phyloP scores from a whole-genome alignment of 2,888 invertebrate species.

The Morpho deidamia region DNA sequence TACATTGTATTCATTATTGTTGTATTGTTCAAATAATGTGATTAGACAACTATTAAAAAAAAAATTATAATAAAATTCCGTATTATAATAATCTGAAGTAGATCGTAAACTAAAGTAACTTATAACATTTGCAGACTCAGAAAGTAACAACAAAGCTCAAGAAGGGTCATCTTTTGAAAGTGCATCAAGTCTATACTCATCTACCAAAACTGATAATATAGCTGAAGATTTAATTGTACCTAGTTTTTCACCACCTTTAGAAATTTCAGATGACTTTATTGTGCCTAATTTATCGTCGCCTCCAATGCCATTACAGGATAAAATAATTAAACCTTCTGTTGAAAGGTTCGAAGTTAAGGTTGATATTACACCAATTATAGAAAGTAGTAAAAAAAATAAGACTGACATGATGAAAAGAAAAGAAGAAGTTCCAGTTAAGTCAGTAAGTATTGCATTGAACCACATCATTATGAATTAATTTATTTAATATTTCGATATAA shows the following conservation, averaged over 20 bases:
- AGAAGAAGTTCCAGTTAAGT: conserved; percentile 50
- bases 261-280: conserved; percentile 70
- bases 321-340: conserved; percentile 47
- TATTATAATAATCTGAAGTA: no score
- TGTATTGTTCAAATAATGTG: not conserved
- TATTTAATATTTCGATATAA: not conserved
- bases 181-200: conserved; percentile 88
- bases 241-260: conserved; percentile 78
- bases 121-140: conserved; percentile 61
- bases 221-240: conserved; percentile 81
- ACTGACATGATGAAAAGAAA: conserved; percentile 63
- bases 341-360: conserved; percentile 67
- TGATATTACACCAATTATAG: conserved; percentile 51
- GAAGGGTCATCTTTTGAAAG: conserved; percentile 94
- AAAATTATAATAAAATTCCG: not conserved
- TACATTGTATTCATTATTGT: no score
- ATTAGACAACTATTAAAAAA: not conserved
- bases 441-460: conserved; percentile 30
- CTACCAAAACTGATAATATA: conserved; percentile 84
- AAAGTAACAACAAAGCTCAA: conserved; percentile 79
- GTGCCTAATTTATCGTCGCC: conserved; percentile 67
- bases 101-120: no score
- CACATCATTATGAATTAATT: not conserved
- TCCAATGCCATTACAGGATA: conserved; percentile 64
- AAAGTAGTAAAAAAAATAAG: conserved; percentile 66